Evolutionary conservation across 2,888 invertebrate species (phyloP), one percentile per base, ranked within the genome.

Genomic region (Timema cristinae): DNA sequence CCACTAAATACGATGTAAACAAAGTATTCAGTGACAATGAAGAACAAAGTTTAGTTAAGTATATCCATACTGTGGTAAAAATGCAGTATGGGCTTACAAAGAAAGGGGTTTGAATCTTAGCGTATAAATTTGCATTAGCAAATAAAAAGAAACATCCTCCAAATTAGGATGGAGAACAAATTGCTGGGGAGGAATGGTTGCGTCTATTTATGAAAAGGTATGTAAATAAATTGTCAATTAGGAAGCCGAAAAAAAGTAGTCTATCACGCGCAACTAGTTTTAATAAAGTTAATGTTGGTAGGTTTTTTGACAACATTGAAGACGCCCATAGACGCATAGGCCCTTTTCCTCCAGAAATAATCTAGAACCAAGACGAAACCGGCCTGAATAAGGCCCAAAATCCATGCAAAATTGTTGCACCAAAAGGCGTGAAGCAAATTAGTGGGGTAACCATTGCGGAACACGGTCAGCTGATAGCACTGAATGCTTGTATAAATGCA

Each of bases 291-390:
- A 6, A 63, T 47, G 11, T 7, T 47, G 9, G 63, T n/a, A 47
- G 9, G 9, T 63, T 63, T 63, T 63, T 63, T 63, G 63, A 63
- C 11, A 63, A 63, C 13, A 6, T 63, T 10, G 63, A 63, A 32
- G 13, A 47, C 13, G 63, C 48, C 13, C 63, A 63, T 13, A 63
- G 13, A 13, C 47, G 1, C 32, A 13, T 63, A 11, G 63, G 63
- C 32, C 50, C 49, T 9, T 50, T 67, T 15, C 50, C 67, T 13
- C 67, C 50, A 6, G 50, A 67, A 50, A 67, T 71, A n/a, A 80
- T 82, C 68, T 82, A 78, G 70, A 82, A 82, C 74, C 71, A 80
- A 50, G 82, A 83, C 75, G 81, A 84, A 77, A 80, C 81, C 50
- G 80, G 79, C 0, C 73, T 82, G 7, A 79, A 81, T 16, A 83